A percentile compares a stretch with the other conserved stretches of the same genome.
Evolutionary conservation across 2,113 vertebrate species (phyloP).

Genomic region (Micromys minutus): DNA sequence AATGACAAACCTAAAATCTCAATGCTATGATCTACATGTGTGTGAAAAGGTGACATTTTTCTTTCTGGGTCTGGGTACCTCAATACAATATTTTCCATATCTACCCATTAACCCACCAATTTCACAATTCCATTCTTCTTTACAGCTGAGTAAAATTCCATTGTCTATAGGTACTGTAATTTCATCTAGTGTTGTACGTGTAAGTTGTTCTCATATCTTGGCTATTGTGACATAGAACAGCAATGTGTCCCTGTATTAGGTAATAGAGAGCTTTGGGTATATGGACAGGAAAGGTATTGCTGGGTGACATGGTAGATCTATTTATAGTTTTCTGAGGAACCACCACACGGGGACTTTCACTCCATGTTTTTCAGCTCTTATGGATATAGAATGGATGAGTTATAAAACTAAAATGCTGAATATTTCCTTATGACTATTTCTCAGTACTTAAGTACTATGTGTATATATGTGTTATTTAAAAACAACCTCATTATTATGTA

Average conservation of each 20-base stretch:
- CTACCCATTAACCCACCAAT: neutral
- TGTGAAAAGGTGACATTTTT: neutral
- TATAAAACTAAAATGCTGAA: neutral
- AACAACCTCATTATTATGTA: neutral
- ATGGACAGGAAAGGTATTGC: neutral
- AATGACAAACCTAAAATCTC: neutral
- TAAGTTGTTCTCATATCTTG: neutral
- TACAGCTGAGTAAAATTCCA: neutral
- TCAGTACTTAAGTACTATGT: neutral
- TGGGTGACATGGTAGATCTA: no score
- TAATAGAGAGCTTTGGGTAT: neutral
- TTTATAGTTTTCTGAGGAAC: neutral
- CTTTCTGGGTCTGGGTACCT: neutral
- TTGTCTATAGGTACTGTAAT: neutral
- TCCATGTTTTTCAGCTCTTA: neutral
- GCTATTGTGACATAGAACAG: neutral
- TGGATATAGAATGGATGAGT: neutral
- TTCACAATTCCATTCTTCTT: neutral
- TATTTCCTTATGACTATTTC: neutral
- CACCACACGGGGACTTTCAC: neutral
- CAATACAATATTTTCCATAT: neutral
- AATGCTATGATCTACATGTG: neutral
- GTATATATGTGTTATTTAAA: neutral
- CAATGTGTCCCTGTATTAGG: neutral
- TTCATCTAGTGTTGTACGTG: neutral